Evolutionary conservation across 1,140 invertebrate genomes (phyloP).

Genomic region (Hylaeus anthracinus): DNA sequence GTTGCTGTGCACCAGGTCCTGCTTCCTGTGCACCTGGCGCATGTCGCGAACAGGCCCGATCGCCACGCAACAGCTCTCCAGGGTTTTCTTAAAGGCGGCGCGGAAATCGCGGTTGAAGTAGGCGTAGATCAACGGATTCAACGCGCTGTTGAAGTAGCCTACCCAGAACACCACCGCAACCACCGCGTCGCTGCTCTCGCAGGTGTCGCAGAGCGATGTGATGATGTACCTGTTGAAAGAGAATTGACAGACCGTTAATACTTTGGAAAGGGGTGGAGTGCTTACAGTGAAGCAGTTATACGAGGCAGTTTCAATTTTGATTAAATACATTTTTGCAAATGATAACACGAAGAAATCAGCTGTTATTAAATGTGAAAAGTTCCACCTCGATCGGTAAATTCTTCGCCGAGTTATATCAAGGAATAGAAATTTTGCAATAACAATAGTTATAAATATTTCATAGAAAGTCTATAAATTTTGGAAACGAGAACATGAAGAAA

Average conservation of each 20-base stretch:
- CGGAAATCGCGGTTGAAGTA: slow-evolving; percentile 98
- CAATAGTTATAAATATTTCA: too few species aligned
- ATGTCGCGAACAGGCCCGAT: slow-evolving; percentile 74
- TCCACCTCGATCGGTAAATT: too few species aligned
- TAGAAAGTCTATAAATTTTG: too few species aligned
- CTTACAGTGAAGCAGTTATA: too few species aligned
- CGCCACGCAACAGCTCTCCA: slow-evolving; percentile 89
- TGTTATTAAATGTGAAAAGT: too few species aligned
- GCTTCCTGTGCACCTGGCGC: slow-evolving; percentile 78
- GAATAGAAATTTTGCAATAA: too few species aligned
- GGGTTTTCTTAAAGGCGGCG: slow-evolving; percentile 94
- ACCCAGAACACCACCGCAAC: slow-evolving; percentile 97
- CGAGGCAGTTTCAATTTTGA: too few species aligned
- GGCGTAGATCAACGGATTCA: slow-evolving; percentile 97
- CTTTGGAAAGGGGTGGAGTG: too few species aligned
- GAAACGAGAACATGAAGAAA: too few species aligned
- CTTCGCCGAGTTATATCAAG: too few species aligned
- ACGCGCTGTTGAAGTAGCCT: slow-evolving; percentile 97
- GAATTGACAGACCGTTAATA: background rate
- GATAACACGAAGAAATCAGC: too few species aligned
- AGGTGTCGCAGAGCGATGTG: slow-evolving; percentile 87
- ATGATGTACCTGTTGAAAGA: slow-evolving; percentile 87
- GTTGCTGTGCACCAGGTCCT: slow-evolving; percentile 82
- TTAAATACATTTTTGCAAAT: too few species aligned
- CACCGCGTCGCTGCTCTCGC: slow-evolving; percentile 88